Base-by-base conservation (phyloP, 2,797 vertebrate genomes). In the Sebastes reedi region DNA sequence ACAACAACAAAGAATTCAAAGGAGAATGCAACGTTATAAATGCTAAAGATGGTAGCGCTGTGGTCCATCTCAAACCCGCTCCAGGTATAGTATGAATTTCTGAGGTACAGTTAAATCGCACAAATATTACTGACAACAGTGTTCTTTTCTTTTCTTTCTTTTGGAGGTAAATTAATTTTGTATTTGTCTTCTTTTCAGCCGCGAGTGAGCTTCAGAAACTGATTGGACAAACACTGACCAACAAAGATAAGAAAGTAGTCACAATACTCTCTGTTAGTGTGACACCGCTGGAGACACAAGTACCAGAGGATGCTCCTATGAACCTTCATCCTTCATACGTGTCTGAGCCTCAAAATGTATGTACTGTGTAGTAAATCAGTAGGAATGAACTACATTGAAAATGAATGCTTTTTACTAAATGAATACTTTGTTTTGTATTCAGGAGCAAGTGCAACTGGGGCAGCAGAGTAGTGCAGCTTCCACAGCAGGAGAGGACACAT, bases 51-150 rank as follows among this genome's bases (percentile, higher is more conserved):
- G 62, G 34, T 1, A 3, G 0, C 1, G 89, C 29, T 36, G 3
- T 4, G 8, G 59, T 93, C 9, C 13, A 0, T 0, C 52, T 90
- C 29, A 2, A 5, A 7, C 75, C 85, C 8, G 10, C 1, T 71
- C 29, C 79, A 93, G 92, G 93, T 92, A 42, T 6, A 42, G 65
- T 90, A 67, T 75, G 1, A 20, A 20, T 54, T 60, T 34, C 18
- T 16, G 27, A n/a, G 3, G 6, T 34, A 39, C 34, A 7, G 4
- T 61, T 2, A 22, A 50, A 60, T 67, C 0, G 3, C 27, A 77
- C 2, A 6, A 55, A 8, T 55, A 11, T 36, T 52, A 14, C 22
- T 4, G 13, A 12, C 4, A 42, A 6, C 11, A 30, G 13, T 70
- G 3, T 50, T 13, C 0, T 64, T 42, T 13, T 64, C 2, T 9